Evolutionary conservation across 2,888 invertebrate species (phyloP), one percentile per base, ranked within the genome.

Genomic region (Bembecia ichneumoniformis): DNA sequence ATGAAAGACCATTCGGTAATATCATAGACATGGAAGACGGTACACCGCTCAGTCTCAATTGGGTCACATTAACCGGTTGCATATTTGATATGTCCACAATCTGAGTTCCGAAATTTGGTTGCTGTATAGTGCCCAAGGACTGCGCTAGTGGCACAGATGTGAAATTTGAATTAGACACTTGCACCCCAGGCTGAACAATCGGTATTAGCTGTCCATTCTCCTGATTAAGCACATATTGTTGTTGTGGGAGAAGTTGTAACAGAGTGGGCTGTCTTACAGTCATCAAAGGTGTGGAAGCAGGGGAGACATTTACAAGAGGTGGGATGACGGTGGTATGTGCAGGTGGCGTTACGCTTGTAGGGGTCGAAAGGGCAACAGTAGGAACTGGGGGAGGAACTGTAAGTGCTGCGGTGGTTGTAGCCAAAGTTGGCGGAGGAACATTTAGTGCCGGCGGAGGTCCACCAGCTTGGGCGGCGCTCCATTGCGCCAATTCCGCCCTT

Each of bases 401-500:
- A 0, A 76, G 77, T 0, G 82, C 75, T 0, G 81, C 77, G 3
- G 70, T 69, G 0, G 81, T 79, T 0, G 81, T 81, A 0, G 81
- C 71, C 10, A 83, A 54, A 0, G 79, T 63, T 0, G 86, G 84
- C 1, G 86, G 86, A 0, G 83, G 83, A 3, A 82, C 81, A 46
- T 78, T 81, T 45, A 81, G 59, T n/a, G 82, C 68, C 16, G 82
- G 84, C 36, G 81, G 83, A 4, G 83, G 80, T 3, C 82, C 84
- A 0, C 81, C 83, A 1, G 80, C 80, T 58, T 79, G 80, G 34
- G 82, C 82, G 11, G 78, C 81, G 50, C 75, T 84, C 86, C 78
- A 87, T 75, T 87, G 87, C 40, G 83, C 83, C 59, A 89, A 68
- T 58, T 89, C 89, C 36, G 88, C 87, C 49, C 92, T 90, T 74